A percentile compares a stretch with the other conserved stretches of the same genome.
Evolutionary conservation across 2,113 vertebrate species (phyloP).

Genomic region (Apistogramma diplotaenia): DNA sequence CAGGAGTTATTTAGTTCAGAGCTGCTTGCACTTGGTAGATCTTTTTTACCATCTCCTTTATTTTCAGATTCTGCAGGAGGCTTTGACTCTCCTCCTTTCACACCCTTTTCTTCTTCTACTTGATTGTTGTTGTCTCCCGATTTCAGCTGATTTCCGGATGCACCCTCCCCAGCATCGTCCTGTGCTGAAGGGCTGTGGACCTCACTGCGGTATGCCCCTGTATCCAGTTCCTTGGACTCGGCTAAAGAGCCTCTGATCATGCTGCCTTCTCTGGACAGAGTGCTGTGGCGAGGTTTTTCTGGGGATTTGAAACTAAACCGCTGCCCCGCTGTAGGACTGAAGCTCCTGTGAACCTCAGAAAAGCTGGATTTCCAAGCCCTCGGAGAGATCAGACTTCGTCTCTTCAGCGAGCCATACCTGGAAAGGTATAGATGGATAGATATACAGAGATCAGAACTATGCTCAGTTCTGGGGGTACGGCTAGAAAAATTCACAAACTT

Average conservation of each 20-base stretch:
- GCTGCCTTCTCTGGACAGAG: conserved; percentile 58
- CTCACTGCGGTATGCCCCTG: conserved; percentile 15
- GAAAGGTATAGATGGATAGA: neutral
- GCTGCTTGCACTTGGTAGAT: conserved; percentile 57
- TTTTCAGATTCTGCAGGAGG: neutral
- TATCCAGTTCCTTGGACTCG: conserved; percentile 26
- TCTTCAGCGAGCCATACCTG: conserved; percentile 73
- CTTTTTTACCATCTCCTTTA: neutral
- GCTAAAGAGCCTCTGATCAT: neutral
- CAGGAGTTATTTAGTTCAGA: conserved; percentile 55
- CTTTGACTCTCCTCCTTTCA: conserved; percentile 19
- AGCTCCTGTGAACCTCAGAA: conserved; percentile 71
- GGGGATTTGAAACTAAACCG: conserved; percentile 64
- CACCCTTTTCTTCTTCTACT: conserved; percentile 29
- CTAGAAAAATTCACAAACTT: neutral
- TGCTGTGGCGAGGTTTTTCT: conserved; percentile 57
- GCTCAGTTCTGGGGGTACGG: neutral
- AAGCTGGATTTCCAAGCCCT: conserved; percentile 75
- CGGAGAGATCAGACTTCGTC: conserved; percentile 71
- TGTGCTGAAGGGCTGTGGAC: neutral
- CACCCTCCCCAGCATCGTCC: neutral
- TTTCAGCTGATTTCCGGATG: neutral
- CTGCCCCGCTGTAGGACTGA: conserved; percentile 55
- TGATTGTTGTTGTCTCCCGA: neutral
- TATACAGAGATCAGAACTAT: neutral